Percentiles rank a stretch among this genome's conserved stretches.
These are phyloP conservation scores for Odocoileus hemionus DNA, from an alignment of 2,113 vertebrate genomes.

Conservation along the genomic window DNA sequence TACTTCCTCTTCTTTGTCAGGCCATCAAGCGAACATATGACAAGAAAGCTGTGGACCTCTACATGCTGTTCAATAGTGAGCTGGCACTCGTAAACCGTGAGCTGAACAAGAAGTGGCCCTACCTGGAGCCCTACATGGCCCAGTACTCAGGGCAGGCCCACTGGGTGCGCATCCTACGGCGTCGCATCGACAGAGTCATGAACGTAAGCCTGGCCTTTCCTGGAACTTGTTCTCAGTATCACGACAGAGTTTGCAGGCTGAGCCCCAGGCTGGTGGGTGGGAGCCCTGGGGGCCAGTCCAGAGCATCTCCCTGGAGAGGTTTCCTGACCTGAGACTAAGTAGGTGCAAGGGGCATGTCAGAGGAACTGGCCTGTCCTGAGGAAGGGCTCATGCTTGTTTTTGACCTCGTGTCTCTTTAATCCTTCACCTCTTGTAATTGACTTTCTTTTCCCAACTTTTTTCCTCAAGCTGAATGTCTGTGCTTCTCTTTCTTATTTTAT, in stretches of 20 bases:
- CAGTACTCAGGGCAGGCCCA: conserved; percentile 78
- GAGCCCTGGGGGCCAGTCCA: fast-evolving
- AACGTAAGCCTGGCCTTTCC: conserved; percentile 74
- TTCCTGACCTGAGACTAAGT: neutral
- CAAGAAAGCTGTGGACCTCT: conserved; percentile 84
- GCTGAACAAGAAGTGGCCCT: conserved; percentile 69
- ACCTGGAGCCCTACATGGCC: conserved; percentile 78
- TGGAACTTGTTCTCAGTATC: neutral
- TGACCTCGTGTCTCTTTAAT: neutral
- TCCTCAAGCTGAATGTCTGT: neutral
- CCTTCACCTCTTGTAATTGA: neutral
- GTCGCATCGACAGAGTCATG: conserved; percentile 80
- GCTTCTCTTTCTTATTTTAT: neutral
- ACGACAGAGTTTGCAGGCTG: neutral
- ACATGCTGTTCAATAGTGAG: conserved; percentile 81
- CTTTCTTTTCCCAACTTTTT: neutral
- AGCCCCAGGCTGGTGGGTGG: neutral
- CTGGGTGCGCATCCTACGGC: conserved; percentile 77
- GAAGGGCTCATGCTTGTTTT: neutral
- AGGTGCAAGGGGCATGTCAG: neutral
- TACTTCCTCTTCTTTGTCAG: conserved; percentile 62
- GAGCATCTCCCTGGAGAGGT: neutral
- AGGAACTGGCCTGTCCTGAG: neutral
- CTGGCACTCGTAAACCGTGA: conserved; percentile 81
- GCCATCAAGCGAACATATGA: conserved; percentile 84